Base-by-base conservation (phyloP, 2,113 vertebrate species). In the Chloebia gouldiae region DNA sequence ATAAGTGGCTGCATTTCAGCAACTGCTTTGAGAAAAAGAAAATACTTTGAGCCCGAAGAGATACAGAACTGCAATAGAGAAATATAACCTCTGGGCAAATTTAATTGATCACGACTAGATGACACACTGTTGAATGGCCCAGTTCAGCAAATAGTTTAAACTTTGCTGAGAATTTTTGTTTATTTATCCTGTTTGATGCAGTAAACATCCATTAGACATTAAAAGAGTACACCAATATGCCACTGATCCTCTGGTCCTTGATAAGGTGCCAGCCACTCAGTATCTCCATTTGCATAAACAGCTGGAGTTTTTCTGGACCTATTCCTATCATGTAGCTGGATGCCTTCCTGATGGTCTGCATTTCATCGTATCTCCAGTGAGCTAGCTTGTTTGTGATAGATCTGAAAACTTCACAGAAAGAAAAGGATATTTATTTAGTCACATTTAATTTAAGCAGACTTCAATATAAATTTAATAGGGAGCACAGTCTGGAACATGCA, bases 251-350 rank as follows among this genome's bases (percentile, higher is more conserved):
- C 90, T 91, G 81, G 72, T 96, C 77, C 90, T 95, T 97, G 93
- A 89, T 95, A 92, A 81, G 68, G 20, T 95, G 94, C 93, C 97
- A 97, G 56, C 40, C 54, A 69, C 87, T 95, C 82, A 71, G 51
- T 93, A 75, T 73, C 63, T 71, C 25, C 8, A 96, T 95, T 96
- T 97, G 80, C 92, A 95, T 96, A 88, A 97, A 90, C 95, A 97
- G 96, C 90, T 95, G 87, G 96, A 94, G 87, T 35, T 94, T 96
- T 93, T 82, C 82, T 95, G 96, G 91, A 87, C 28, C 30, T 83
- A 11, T 83, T 96, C 87, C 92, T 97, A 70, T 91, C 71, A 30
- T 81, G 50, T 77, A 92, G 78, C 53, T 97, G 92, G 93, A 90
- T 93, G 75, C 73, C n/a, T 96, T 96, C 95, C 95, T 92, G 77